Percentiles rank a stretch among this genome's conserved stretches.
These are phyloP conservation scores for human DNA, from an alignment of 2,113 vertebrate species.

Conservation along the genomic window GRCh38 chr14:38827001-38827500, in stretches of 20 bases:
- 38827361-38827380: background rate
- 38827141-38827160: background rate
- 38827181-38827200: background rate
- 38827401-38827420: background rate
- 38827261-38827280: background rate
- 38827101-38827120: background rate
- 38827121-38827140: background rate
- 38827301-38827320: background rate
- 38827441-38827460: background rate
- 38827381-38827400: background rate
- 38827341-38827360: background rate
- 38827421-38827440: background rate
- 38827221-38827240: background rate
- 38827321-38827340: background rate
- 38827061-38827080: background rate
- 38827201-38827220: background rate
- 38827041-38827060: background rate
- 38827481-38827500: background rate
- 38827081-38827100: background rate
- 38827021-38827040: background rate
- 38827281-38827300: background rate
- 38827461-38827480: too few relatives aligned
- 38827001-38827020: constrained; percentile 24
- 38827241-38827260: background rate
- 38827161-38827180: background rate